A percentile compares a stretch with the other conserved stretches of the same genome.
phyloP scores from a whole-genome alignment of 2,888 invertebrate species.

The Carabus problematicus region DNA sequence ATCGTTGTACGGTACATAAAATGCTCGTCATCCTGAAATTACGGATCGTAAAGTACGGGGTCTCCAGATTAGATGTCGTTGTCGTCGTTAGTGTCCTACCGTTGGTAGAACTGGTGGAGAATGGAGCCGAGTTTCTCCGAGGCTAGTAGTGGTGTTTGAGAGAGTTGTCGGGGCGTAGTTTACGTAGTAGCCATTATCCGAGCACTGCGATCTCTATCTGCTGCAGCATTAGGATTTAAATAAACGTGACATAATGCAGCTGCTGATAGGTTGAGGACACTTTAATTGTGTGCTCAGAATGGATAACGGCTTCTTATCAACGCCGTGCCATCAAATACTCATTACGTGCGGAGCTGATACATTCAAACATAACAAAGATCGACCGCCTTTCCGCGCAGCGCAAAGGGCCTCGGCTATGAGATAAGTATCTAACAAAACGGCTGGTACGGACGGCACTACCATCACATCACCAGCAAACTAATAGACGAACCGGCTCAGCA shows the following conservation, averaged over 20 bases:
- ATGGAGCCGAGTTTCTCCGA: too few species aligned
- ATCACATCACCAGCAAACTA: too few species aligned
- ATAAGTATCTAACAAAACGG: too few species aligned
- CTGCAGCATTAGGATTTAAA: slow-evolving; percentile 41
- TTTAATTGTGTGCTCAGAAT: slow-evolving; percentile 40
- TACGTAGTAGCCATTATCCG: slow-evolving; percentile 27
- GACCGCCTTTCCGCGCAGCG: too few species aligned
- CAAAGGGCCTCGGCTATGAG: too few species aligned
- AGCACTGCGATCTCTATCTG: slow-evolving; percentile 35
- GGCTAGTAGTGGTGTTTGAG: too few species aligned
- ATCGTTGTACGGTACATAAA: not conserved
- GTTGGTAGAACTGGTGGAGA: not conserved
- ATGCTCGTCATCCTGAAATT: slow-evolving; percentile 19
- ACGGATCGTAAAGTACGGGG: slow-evolving; percentile 34
- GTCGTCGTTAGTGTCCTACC: slow-evolving; percentile 20
- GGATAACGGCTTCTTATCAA: slow-evolving; percentile 35
- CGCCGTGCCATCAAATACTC: slow-evolving; percentile 32
- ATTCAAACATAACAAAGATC: not conserved
- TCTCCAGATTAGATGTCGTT: slow-evolving; percentile 26
- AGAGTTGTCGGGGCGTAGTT: slow-evolving; percentile 16
- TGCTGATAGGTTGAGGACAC: slow-evolving; percentile 39
- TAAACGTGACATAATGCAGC: slow-evolving; percentile 40
- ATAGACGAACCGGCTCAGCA: too few species aligned
- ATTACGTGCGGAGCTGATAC: slow-evolving; percentile 14
- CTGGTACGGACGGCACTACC: too few species aligned